phyloP scores from a whole-genome alignment of 2,888 invertebrate species.

The Sminthurides aquaticus region DNA sequence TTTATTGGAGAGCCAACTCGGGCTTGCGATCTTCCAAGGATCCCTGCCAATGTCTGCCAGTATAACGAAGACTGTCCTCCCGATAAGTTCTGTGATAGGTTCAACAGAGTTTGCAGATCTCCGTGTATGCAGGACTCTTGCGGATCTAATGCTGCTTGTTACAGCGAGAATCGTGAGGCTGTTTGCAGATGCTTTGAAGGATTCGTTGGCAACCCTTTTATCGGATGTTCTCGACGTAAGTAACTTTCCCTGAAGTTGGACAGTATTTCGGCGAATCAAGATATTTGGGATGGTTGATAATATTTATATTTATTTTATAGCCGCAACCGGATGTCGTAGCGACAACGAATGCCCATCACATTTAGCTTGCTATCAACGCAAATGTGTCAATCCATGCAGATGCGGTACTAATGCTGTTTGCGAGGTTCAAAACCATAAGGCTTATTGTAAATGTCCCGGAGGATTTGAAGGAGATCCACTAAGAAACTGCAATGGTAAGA shows the following conservation, averaged over 20 bases:
- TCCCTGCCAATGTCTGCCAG: conserved; percentile 61
- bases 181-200: conserved; percentile 68
- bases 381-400: conserved; percentile 70
- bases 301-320: conserved; percentile 11
- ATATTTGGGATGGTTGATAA: no score
- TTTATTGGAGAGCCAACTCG: conserved; percentile 63
- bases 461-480: conserved; percentile 66
- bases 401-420: conserved; percentile 73
- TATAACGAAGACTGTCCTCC: conserved; percentile 86
- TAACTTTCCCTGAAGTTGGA: not conserved
- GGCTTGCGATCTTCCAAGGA: conserved; percentile 50
- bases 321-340: conserved; percentile 63
- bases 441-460: conserved; percentile 71
- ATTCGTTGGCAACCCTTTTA: conserved; percentile 67
- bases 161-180: conserved; percentile 65
- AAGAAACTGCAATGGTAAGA: conserved; percentile 27
- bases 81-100: conserved; percentile 72
- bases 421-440: conserved; percentile 64
- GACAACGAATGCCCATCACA: conserved; percentile 71
- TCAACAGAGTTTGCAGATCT: conserved; percentile 74
- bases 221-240: conserved; percentile 60
- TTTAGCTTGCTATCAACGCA: conserved; percentile 65
- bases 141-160: conserved; percentile 72
- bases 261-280: no score
- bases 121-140: conserved; percentile 70